These are phyloP conservation scores for Hipposideros armiger DNA, from an alignment of 2,113 vertebrate genomes.

Conservation along the genomic window DNA sequence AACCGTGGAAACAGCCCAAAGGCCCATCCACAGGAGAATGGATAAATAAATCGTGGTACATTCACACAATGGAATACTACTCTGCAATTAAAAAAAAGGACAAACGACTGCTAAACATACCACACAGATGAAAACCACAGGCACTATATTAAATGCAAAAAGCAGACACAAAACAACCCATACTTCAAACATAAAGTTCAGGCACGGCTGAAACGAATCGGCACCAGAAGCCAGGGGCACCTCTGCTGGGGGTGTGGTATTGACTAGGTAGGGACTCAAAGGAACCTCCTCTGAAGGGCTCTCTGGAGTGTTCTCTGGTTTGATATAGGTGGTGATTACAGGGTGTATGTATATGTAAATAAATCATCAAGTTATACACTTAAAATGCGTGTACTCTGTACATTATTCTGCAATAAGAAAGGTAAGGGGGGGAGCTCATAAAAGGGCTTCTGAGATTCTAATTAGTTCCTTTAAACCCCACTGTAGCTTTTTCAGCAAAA, in stretches of 20 bases:
- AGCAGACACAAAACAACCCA: not conserved
- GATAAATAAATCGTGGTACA: not conserved
- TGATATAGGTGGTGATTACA: not conserved
- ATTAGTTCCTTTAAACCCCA: slow-evolving; percentile 53
- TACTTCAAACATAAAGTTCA: not conserved
- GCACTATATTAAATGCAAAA: not conserved
- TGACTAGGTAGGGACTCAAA: not conserved
- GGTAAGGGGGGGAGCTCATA: not conserved
- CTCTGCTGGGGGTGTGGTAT: not conserved
- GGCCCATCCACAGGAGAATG: accelerated
- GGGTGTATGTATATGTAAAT: not conserved
- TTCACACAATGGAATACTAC: not conserved
- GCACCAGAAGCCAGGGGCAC: not conserved
- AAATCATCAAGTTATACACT: not conserved
- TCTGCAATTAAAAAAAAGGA: not conserved
- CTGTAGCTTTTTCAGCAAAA: slow-evolving; percentile 52
- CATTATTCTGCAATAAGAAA: slow-evolving; percentile 17
- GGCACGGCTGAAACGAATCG: not conserved
- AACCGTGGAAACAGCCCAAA: too few species aligned
- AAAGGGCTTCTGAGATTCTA: slow-evolving; percentile 70
- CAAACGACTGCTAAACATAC: accelerated
- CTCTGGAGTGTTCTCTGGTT: slow-evolving; percentile 28
- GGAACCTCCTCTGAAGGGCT: not conserved
- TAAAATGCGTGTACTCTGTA: not conserved
- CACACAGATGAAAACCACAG: not conserved